These are phyloP conservation scores for Tinea semifulvella DNA, from an alignment of 2,888 invertebrate genomes.

Conservation along the genomic window DNA sequence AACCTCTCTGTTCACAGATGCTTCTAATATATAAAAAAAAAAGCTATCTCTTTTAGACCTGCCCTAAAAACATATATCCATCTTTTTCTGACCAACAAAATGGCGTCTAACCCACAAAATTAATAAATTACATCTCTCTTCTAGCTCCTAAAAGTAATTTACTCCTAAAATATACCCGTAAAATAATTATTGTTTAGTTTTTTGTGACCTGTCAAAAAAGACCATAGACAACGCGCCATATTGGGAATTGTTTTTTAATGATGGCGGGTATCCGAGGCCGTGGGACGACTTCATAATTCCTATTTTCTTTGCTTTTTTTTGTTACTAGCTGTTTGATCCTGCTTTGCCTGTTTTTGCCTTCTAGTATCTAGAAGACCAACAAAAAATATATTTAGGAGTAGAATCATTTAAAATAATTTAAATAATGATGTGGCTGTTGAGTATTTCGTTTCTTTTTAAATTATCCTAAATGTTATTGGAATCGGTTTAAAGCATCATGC, in stretches of 20 bases:
- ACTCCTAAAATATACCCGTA: slow-evolving; percentile 33
- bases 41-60: slow-evolving; percentile 30
- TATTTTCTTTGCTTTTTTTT: slow-evolving; percentile 30
- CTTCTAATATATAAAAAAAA: slow-evolving; percentile 11
- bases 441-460: no score
- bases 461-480: no score
- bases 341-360: no score
- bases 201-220: slow-evolving; percentile 8
- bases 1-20: slow-evolving; percentile 14
- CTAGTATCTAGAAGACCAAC: no score
- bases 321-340: no score
- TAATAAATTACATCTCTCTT: slow-evolving; percentile 35
- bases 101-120: slow-evolving; percentile 32
- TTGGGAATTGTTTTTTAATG: slow-evolving; percentile 29
- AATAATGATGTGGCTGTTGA: no score
- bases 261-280: slow-evolving; percentile 34
- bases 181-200: slow-evolving; percentile 48
- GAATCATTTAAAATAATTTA: no score
- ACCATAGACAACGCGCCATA: slow-evolving; percentile 30
- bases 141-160: slow-evolving; percentile 39
- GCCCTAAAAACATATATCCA: slow-evolving; percentile 31
- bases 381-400: no score
- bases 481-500: no score
- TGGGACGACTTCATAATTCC: slow-evolving; percentile 59
- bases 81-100: slow-evolving; percentile 33